Base-by-base conservation (phyloP, 92 coral and sea anemone genomes). In the Chrysogorgia sp. region DNA sequence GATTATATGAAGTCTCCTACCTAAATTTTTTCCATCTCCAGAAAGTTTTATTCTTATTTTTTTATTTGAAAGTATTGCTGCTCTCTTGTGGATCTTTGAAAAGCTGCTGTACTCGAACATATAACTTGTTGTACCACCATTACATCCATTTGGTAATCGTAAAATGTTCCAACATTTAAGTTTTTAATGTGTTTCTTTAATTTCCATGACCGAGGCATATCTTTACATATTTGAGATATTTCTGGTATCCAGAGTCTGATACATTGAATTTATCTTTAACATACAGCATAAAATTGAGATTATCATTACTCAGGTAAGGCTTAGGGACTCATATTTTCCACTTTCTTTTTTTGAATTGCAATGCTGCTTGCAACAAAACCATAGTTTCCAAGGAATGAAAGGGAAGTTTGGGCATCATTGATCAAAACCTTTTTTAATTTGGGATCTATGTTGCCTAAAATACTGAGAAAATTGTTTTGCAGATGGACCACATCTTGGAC, bases 21-120 rank as follows among this genome's bases (percentile, higher is more conserved):
- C 84, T 25, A 80, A 53, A 28, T 17, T 34, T 7, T 64, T 80
- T 0, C 84, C 84, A 80, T 80, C 84, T 7, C 77, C 84, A 32
- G 62, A 41, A n/a, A 80, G 55, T 40, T 80, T 80, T 34, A 80
- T 62, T 40, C 60, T 25, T n/a, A 32, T 20, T 34, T 68, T 17
- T 19, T 32, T 33, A 30, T 41, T 32, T 20, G 62, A 33, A 20
- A 32, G 76, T 4, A 37, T 37, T 37, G 43, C 43, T 37, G 43
- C 10, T 37, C 43, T 37, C 43, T 37, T 37, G 43, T 37, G 43
- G 43, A 37, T 37, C 43, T 37, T 37, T 37, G 43, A 37, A 37
- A 37, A 37, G 43, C 43, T 37, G 43, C 43, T 68, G 23, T 20
- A 58, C 26, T 43, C 76, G 62, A 48, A 58, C 9, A 10, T 59